Conservation (phyloP, 2,113 vertebrate genomes). For the Bufo gargarizans region DNA sequence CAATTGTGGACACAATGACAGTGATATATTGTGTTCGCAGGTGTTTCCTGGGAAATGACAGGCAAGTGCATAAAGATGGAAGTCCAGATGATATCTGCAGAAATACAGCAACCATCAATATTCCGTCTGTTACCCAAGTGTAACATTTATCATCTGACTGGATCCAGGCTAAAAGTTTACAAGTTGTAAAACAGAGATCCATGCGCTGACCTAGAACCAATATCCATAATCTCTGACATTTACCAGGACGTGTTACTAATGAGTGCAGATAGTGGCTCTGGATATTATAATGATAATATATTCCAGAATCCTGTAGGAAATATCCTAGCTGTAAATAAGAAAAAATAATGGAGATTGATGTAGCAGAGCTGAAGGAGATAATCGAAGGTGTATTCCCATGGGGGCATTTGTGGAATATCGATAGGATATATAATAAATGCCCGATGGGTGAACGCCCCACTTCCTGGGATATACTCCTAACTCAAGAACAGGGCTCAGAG, state of each 20-base stretch:
- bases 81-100: neutral
- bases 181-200: neutral
- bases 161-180: neutral
- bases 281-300: too few species aligned
- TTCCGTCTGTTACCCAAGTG: neutral
- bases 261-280: too few species aligned
- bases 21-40: neutral
- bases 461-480: too few species aligned
- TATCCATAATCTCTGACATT: neutral
- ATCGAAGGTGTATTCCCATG: too few species aligned
- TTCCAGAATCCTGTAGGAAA: too few species aligned
- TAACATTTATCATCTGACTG: neutral
- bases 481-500: too few species aligned
- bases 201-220: neutral
- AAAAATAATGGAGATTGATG: neutral
- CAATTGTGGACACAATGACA: neutral
- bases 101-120: neutral
- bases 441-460: too few species aligned
- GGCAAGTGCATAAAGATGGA: neutral
- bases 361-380: neutral
- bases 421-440: too few species aligned
- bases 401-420: too few species aligned
- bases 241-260: too few species aligned
- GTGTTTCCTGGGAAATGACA: constrained; percentile 4
- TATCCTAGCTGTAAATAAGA: too few species aligned